Evolutionary conservation across 1,140 invertebrate species (phyloP).

Genomic region (Hesperophylax magnus): DNA sequence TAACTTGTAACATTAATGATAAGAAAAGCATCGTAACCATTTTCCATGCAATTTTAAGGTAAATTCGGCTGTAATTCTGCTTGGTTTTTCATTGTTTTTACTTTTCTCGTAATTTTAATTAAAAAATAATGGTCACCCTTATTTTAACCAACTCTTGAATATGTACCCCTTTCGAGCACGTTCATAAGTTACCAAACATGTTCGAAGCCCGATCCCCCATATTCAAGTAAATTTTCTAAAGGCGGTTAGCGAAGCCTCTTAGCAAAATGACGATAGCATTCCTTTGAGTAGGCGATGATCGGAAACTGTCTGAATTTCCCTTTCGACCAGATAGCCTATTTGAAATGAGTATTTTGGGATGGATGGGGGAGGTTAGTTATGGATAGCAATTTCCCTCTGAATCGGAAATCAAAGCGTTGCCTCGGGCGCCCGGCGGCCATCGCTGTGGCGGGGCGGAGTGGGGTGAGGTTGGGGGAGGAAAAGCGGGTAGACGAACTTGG

Average conservation of each 20-base stretch:
- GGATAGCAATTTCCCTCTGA: constrained; percentile 73
- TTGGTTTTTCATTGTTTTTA: no score
- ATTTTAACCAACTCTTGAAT: constrained; percentile 12
- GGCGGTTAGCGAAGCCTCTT: not conserved
- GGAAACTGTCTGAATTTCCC: not conserved
- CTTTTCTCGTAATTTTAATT: no score
- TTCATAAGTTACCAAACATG: constrained; percentile 11
- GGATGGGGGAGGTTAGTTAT: constrained; percentile 61
- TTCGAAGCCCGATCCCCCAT: not conserved
- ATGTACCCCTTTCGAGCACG: not conserved
- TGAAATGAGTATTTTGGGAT: not conserved
- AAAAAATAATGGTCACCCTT: not conserved
- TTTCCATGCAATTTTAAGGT: no score
- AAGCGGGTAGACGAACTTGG: constrained; percentile 9
- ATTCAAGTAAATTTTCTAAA: not conserved
- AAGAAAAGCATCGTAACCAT: no score
- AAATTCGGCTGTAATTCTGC: no score
- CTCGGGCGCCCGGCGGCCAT: constrained; percentile 56
- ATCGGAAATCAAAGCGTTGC: constrained; percentile 71
- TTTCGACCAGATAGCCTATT: not conserved
- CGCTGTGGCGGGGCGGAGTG: constrained; percentile 26
- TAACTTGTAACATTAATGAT: no score
- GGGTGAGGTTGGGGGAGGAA: not conserved
- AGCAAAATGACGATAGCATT: not conserved
- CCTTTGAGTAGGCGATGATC: not conserved